A percentile compares a stretch with the other conserved stretches of the same genome.
Evolutionary conservation across 2,113 vertebrate genomes (phyloP).

Genomic region (Pluvialis apricaria): DNA sequence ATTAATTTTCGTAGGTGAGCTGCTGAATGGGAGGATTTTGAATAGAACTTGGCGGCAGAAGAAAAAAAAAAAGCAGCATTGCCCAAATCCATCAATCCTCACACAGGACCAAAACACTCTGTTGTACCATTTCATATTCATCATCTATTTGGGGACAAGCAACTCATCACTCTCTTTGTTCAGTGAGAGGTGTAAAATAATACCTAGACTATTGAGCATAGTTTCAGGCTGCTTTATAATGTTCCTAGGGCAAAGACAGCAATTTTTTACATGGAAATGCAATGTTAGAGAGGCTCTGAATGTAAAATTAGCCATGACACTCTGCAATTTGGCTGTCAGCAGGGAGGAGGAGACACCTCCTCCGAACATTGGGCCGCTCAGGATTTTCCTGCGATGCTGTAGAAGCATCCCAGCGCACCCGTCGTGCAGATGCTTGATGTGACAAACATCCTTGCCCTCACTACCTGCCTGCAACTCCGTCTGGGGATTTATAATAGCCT

Average conservation of each 20-base stretch:
- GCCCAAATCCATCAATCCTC: slow-evolving; percentile 13
- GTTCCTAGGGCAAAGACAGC: neutral
- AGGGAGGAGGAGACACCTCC: neutral
- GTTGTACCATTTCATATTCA: neutral
- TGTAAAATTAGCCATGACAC: neutral
- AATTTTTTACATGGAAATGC: neutral
- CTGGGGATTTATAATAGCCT: neutral
- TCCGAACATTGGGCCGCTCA: neutral
- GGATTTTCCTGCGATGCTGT: neutral
- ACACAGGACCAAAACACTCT: neutral
- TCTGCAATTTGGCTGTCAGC: neutral
- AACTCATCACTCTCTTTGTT: neutral
- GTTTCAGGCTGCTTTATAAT: neutral
- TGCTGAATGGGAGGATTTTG: neutral
- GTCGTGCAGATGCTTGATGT: neutral
- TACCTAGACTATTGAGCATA: neutral
- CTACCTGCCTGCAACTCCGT: rapidly evolving
- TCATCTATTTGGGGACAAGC: neutral
- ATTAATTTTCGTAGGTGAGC: neutral
- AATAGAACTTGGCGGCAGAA: neutral
- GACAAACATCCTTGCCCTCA: neutral
- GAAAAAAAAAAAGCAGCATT: rapidly evolving
- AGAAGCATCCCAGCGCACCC: neutral
- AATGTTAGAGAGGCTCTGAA: neutral
- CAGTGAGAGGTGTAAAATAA: neutral